Evolutionary conservation across 2,888 invertebrate species (phyloP).

Genomic region (Deroplatys truncata): DNA sequence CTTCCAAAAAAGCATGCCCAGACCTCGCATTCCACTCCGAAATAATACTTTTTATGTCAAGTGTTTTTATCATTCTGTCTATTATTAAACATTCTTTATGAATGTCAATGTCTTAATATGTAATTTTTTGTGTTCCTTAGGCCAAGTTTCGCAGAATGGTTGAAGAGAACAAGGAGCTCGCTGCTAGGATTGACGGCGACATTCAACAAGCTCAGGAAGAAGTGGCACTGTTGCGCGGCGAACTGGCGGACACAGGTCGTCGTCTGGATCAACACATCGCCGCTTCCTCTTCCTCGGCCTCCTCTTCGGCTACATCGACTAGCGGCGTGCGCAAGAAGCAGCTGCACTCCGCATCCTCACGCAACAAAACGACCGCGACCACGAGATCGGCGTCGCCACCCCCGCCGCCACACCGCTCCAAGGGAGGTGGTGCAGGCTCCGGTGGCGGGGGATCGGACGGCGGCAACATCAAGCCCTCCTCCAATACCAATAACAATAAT

Average conservation of each 20-base stretch:
- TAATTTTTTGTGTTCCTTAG: conserved; percentile 43
- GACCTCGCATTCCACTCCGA: too few relatives aligned
- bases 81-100: too few relatives aligned
- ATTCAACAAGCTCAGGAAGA: conserved; percentile 62
- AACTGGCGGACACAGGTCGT: conserved; percentile 52
- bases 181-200: conserved; percentile 53
- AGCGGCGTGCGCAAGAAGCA: conserved; percentile 1
- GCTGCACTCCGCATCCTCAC: background rate
- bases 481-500: background rate
- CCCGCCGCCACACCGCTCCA: background rate
- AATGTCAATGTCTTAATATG: too few relatives aligned
- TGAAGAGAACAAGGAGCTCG: conserved; percentile 67
- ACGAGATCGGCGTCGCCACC: conserved; percentile 4
- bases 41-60: too few relatives aligned
- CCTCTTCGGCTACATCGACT: background rate
- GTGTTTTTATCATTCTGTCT: too few relatives aligned
- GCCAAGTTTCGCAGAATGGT: conserved; percentile 84
- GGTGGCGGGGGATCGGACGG: conserved; percentile 32
- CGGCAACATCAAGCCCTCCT: conserved; percentile 31
- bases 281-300: conserved; percentile 6
- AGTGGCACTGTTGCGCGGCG: conserved; percentile 51
- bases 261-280: conserved; percentile 41
- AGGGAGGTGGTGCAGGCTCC: background rate
- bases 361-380: conserved; percentile 37
- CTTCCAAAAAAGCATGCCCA: too few relatives aligned